A percentile compares a stretch with the other conserved stretches of the same genome.
These are phyloP conservation scores for Trididemnum miniatum DNA, from an alignment of 23 tunicate genomes.

Conservation along the genomic window DNA sequence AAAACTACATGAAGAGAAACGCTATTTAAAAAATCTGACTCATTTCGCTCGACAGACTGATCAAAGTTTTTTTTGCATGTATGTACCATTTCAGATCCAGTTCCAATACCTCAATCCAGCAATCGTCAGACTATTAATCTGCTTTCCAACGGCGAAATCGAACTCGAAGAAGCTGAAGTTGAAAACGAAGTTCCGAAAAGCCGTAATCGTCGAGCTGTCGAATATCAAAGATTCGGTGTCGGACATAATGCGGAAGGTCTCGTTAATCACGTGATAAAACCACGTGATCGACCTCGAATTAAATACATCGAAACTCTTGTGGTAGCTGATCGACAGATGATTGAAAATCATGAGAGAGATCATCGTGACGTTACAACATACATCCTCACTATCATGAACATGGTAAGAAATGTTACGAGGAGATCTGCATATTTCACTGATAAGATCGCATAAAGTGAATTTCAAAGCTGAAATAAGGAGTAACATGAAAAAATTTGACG, in stretches of 20 bases:
- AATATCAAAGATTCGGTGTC: slow-evolving; percentile 9
- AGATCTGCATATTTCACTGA: too few species aligned
- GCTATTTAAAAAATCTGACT: too few species aligned
- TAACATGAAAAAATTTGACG: too few species aligned
- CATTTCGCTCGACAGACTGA: too few species aligned
- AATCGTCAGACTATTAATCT: slow-evolving; percentile 37
- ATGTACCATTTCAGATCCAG: too few species aligned
- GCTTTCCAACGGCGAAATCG: slow-evolving; percentile 66
- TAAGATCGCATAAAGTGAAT: too few species aligned
- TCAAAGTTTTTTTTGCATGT: too few species aligned
- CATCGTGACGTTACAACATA: slow-evolving; percentile 84
- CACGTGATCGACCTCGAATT: slow-evolving; percentile 24
- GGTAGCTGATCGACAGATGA: slow-evolving; percentile 81
- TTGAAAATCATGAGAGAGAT: slow-evolving; percentile 80
- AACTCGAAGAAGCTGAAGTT: slow-evolving; percentile 26
- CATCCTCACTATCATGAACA: slow-evolving; percentile 92
- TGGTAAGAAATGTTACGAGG: too few species aligned
- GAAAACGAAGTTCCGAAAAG: background rate
- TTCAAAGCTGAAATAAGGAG: too few species aligned
- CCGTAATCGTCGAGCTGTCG: background rate
- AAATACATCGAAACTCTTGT: slow-evolving; percentile 87
- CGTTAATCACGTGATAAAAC: background rate
- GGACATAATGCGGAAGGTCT: background rate
- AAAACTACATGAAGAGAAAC: too few species aligned
- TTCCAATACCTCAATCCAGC: slow-evolving; percentile 34